Evolutionary conservation across 2,113 vertebrate genomes (phyloP), one percentile per base, ranked within the genome.

Genomic region (Varanus salvator): DNA sequence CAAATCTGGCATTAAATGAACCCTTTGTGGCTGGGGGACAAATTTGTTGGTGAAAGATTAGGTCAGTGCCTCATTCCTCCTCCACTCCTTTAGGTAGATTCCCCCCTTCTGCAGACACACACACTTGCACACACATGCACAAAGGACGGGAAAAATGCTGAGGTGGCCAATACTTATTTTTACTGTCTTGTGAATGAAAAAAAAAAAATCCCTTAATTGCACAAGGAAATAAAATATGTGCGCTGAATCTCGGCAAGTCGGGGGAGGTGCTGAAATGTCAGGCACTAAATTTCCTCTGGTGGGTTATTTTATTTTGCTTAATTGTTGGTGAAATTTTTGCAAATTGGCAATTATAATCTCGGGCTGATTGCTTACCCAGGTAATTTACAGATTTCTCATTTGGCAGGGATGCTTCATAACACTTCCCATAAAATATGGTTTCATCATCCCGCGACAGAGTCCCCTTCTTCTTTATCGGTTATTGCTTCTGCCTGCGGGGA

Each of bases 311-410:
- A 92, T 95, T 97, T 96, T 96, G 95, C 94, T 94, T 97, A 96
- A 97, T 97, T 94, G 95, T 94, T 95, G 95, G 94, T 95, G 94
- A 96, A 96, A 95, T 96, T 94, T 95, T 92, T 95, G 95, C 94
- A 95, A 95, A 96, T 96, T 95, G 95, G 91, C 96, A 94, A 87
- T 97, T 95, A 96, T 86, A 91, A 93, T 96, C 93, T 91, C 11
- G 77, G 90, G 91, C 87, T 94, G 95, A 96, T 94, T 96, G 92
- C 94, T 96, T 89, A 96, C 91, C 89, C 87, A 86, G 96, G 94
- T 95, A 95, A 85, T 93, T 96, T 95, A 91, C 92, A 92, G 93
- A 94, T 89, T 92, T 91, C 8, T 8, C 0, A 48, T 95, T 96
- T 93, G 95, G 95, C 95, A 95, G 93, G 82, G 95, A 93, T 0